phyloP scores from a whole-genome alignment of 1,140 invertebrate species.

The Cydia strobilella region DNA sequence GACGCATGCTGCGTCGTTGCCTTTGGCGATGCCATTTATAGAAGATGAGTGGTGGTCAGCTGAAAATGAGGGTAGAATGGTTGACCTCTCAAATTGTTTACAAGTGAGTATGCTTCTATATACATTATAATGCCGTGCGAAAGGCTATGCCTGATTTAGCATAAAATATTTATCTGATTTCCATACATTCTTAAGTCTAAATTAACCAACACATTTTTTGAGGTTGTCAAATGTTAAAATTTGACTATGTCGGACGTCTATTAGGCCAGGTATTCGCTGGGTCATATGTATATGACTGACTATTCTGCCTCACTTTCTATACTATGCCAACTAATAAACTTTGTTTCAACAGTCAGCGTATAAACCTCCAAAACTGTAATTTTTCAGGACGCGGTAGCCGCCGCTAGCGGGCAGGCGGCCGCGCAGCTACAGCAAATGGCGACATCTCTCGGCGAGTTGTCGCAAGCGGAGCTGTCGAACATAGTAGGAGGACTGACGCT shows the following conservation, averaged over 20 bases:
- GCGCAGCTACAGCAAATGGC: conserved; percentile 73
- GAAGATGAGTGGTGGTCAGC: conserved; percentile 96
- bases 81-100: conserved; percentile 92
- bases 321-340: no score
- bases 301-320: no score
- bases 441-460: conserved; percentile 82
- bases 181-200: neutral
- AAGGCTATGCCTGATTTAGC: neutral
- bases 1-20: conserved; percentile 83
- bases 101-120: conserved; percentile 81
- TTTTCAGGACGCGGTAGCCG: conserved; percentile 76
- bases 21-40: conserved; percentile 94
- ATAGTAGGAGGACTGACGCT: conserved; percentile 81
- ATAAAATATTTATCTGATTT: neutral
- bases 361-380: conserved; percentile 29
- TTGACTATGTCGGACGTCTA: no score
- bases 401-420: conserved; percentile 62
- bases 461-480: conserved; percentile 84
- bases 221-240: no score
- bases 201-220: neutral
- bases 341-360: neutral
- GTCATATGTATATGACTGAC: no score
- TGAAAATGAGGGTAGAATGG: conserved; percentile 95
- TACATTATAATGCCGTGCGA: conserved; percentile 16
- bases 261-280: no score